These are phyloP conservation scores for Lithobates pipiens DNA, from an alignment of 2,797 vertebrate genomes.

Conservation along the genomic window DNA sequence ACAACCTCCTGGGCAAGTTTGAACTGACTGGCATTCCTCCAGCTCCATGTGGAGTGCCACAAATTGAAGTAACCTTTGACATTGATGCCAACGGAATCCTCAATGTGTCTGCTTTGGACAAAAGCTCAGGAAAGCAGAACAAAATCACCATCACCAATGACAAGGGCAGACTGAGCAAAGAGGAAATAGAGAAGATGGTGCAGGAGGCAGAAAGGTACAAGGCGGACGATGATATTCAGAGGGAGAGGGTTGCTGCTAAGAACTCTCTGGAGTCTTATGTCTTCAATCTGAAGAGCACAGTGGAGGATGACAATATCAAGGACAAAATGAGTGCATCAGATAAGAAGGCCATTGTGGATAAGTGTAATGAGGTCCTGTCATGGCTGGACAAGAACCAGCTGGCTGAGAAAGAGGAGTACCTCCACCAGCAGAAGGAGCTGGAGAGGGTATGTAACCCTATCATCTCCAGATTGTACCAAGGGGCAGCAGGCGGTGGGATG, in stretches of 20 bases:
- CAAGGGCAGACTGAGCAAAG: constrained; percentile 71
- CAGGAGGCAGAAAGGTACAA: constrained; percentile 40
- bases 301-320: constrained; percentile 68
- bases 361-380: constrained; percentile 65
- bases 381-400: constrained; percentile 68
- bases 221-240: constrained; percentile 68
- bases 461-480: constrained; percentile 62
- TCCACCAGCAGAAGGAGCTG: constrained; percentile 64
- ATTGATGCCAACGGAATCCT: constrained; percentile 78
- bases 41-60: constrained; percentile 75
- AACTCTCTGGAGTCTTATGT: constrained; percentile 72
- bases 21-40: constrained; percentile 76
- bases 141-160: constrained; percentile 64
- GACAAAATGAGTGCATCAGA: constrained; percentile 68
- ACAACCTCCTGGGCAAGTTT: constrained; percentile 79
- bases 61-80: constrained; percentile 80
- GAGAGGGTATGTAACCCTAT: constrained; percentile 64
- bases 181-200: constrained; percentile 73
- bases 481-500: neutral
- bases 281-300: constrained; percentile 72
- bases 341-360: constrained; percentile 63
- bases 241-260: constrained; percentile 70
- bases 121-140: constrained; percentile 68
- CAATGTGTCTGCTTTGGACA: constrained; percentile 69
- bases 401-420: constrained; percentile 64